These are phyloP conservation scores for Cololabis saira DNA, from an alignment of 2,113 vertebrate genomes.

Conservation along the genomic window DNA sequence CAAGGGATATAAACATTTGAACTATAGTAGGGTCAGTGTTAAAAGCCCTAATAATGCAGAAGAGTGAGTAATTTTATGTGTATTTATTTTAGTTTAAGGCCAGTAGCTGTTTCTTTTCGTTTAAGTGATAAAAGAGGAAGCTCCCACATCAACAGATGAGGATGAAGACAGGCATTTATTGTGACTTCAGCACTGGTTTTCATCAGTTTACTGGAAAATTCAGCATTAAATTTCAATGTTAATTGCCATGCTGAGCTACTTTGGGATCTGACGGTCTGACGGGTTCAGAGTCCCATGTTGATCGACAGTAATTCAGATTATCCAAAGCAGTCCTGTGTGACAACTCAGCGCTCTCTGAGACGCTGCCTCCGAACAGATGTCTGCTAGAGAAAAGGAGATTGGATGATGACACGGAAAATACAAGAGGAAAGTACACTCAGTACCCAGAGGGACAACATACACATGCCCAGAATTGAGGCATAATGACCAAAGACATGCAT, in stretches of 20 bases:
- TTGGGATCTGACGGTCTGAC: slow-evolving; percentile 24
- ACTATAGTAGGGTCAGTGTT: background rate
- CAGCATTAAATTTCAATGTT: slow-evolving; percentile 7
- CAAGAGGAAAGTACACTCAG: slow-evolving; percentile 13
- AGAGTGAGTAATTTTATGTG: background rate
- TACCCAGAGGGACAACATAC: slow-evolving; percentile 29
- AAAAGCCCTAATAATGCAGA: background rate
- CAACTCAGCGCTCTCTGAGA: slow-evolving; percentile 32
- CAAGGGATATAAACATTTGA: background rate
- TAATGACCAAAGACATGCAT: slow-evolving; percentile 29
- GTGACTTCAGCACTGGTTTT: background rate
- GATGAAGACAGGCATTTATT: background rate
- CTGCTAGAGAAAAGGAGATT: slow-evolving; percentile 18
- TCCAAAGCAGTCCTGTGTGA: slow-evolving; percentile 31
- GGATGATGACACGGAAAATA: slow-evolving; percentile 37
- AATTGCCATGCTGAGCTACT: slow-evolving; percentile 24
- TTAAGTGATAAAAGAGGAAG: background rate
- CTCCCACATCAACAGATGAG: background rate
- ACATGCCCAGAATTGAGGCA: slow-evolving; percentile 2
- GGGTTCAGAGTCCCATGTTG: slow-evolving; percentile 31
- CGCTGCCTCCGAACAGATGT: slow-evolving; percentile 33
- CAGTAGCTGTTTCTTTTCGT: background rate
- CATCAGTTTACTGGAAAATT: slow-evolving; percentile 1
- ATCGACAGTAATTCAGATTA: slow-evolving; percentile 61
- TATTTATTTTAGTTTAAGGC: background rate